These are phyloP conservation scores for Eubasilissa splendida DNA, from an alignment of 2,888 invertebrate genomes.

Conservation along the genomic window DNA sequence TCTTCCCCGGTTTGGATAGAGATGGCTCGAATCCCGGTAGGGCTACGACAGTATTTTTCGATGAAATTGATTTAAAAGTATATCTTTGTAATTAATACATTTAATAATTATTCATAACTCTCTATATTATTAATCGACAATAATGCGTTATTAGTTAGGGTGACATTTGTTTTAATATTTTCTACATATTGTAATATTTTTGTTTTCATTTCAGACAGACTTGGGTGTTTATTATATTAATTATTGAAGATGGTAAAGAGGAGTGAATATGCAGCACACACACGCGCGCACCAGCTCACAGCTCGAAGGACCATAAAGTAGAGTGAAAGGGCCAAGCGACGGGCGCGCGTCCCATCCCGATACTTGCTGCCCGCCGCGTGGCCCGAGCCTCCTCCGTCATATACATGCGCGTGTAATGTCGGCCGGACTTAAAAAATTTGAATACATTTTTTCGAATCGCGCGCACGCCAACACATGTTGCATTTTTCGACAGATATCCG, in stretches of 20 bases:
- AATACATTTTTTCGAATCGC: constrained; percentile 50
- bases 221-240: no score
- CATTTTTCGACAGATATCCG: constrained; percentile 46
- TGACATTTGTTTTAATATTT: not conserved
- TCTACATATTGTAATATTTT: not conserved
- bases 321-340: constrained; percentile 21
- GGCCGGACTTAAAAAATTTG: constrained; percentile 55
- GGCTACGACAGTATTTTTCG: no score
- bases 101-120: no score
- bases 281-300: not conserved
- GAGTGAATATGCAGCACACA: not conserved
- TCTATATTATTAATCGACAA: no score
- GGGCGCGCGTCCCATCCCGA: not conserved
- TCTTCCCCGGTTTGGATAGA: no score
- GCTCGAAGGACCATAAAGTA: constrained; percentile 23
- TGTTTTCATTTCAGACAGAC: not conserved
- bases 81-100: no score
- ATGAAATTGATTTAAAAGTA: no score
- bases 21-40: no score
- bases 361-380: not conserved
- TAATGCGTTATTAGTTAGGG: no score
- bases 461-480: constrained; percentile 49
- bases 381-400: constrained; percentile 47
- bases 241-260: not conserved
- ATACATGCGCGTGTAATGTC: constrained; percentile 45